phyloP scores from a whole-genome alignment of 1,140 invertebrate species.

The Helicoverpa zea region DNA sequence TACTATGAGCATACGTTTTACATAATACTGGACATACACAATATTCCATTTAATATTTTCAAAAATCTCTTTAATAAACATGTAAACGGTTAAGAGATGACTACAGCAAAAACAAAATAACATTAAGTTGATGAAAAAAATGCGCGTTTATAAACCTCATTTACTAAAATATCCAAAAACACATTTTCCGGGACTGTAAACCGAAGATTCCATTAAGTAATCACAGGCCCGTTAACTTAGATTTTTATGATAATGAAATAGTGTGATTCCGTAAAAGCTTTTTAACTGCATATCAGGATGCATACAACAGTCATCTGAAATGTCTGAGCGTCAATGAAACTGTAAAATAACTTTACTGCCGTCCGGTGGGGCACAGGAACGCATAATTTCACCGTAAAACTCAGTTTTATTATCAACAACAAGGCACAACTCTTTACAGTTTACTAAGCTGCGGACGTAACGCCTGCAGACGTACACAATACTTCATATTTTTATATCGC shows the following conservation, averaged over 20 bases:
- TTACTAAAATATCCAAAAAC: conserved; percentile 10
- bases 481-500: conserved; percentile 45
- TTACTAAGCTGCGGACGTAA: conserved; percentile 56
- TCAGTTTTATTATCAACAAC: conserved; percentile 67
- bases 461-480: conserved; percentile 39
- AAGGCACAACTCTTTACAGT: conserved; percentile 68
- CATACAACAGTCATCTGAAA: conserved; percentile 51
- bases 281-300: conserved; percentile 70
- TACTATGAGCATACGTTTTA: too few species aligned
- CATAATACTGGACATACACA: too few species aligned
- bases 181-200: conserved; percentile 11
- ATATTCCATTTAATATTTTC: too few species aligned
- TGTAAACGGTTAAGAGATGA: too few species aligned
- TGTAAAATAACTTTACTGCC: conserved; percentile 72
- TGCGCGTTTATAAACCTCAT: conserved; percentile 18
- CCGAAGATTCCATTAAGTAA: conserved; percentile 34
- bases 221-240: background rate
- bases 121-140: conserved; percentile 25
- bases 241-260: conserved; percentile 48
- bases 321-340: conserved; percentile 67
- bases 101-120: background rate
- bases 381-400: conserved; percentile 77
- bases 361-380: conserved; percentile 64
- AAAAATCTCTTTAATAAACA: too few species aligned
- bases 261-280: conserved; percentile 54